Evolutionary conservation across 2,797 vertebrate species (phyloP).

Genomic region (Varecia variegata): DNA sequence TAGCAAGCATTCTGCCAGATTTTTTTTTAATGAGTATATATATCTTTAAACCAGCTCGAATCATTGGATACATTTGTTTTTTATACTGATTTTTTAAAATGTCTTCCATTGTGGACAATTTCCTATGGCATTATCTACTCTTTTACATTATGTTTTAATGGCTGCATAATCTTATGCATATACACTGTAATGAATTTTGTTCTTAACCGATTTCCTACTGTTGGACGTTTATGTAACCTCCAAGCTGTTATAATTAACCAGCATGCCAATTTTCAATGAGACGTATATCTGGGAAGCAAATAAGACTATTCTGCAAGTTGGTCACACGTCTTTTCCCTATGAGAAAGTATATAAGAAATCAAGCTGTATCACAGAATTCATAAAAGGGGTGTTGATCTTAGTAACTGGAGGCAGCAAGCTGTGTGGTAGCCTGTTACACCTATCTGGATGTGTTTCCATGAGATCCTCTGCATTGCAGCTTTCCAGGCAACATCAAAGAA

Average conservation of each 20-base stretch:
- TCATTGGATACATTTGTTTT: constrained; percentile 39
- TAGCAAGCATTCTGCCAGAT: background rate
- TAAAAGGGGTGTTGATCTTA: background rate
- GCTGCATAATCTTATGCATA: background rate
- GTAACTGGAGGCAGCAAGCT: background rate
- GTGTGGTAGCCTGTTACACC: background rate
- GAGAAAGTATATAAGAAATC: background rate
- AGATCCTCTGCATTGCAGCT: background rate
- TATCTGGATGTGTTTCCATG: background rate
- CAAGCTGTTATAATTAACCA: constrained; percentile 64
- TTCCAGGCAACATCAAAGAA: background rate
- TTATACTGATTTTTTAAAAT: constrained; percentile 29
- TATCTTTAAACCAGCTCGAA: background rate
- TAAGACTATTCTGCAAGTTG: constrained; percentile 19
- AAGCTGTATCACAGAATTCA: background rate
- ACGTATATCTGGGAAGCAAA: constrained; percentile 41
- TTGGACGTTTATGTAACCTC: constrained; percentile 65
- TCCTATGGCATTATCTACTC: background rate
- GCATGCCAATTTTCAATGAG: constrained; percentile 50
- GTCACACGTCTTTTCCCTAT: background rate
- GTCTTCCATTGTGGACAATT: constrained; percentile 17
- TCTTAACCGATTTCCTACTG: constrained; percentile 55
- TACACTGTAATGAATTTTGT: constrained; percentile 59
- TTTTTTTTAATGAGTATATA: background rate
- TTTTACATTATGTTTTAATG: background rate